Evolutionary conservation across 2,797 vertebrate species (phyloP).

Genomic region (Malurus splendens): DNA sequence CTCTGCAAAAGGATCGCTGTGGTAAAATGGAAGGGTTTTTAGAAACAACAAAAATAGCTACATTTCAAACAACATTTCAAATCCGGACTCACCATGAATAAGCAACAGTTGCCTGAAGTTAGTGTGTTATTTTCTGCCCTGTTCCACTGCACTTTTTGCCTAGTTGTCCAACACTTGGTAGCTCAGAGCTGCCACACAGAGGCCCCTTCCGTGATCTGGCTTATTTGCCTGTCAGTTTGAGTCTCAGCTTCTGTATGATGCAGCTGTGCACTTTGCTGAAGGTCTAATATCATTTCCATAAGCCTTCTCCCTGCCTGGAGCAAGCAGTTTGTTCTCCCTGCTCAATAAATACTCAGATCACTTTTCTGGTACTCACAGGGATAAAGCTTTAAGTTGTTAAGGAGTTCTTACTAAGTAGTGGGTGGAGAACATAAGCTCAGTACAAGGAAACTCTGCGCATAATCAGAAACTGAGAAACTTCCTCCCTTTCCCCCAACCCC

Average conservation of each 20-base stretch:
- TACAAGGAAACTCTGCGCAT: conserved; percentile 84
- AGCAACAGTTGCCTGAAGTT: conserved; percentile 75
- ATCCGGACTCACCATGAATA: conserved; percentile 79
- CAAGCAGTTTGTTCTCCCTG: conserved; percentile 51
- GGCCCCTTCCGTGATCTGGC: conserved; percentile 72
- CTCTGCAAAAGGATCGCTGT: conserved; percentile 3
- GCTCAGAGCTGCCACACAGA: conserved; percentile 78
- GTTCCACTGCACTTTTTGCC: conserved; percentile 79
- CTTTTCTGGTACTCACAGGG: conserved; percentile 57
- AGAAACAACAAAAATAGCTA: conserved; percentile 44
- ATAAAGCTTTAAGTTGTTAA: conserved; percentile 64
- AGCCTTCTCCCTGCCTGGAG: conserved; percentile 52
- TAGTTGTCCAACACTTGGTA: conserved; percentile 71
- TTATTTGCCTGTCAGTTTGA: conserved; percentile 78
- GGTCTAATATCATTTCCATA: conserved; percentile 66
- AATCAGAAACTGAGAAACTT: conserved; percentile 89
- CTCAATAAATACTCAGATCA: conserved; percentile 56
- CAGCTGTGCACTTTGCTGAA: conserved; percentile 85
- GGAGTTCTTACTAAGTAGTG: conserved; percentile 76
- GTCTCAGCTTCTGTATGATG: conserved; percentile 77
- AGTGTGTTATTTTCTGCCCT: conserved; percentile 80
- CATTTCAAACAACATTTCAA: conserved; percentile 62
- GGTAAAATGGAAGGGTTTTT: conserved; percentile 39
- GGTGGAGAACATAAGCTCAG: conserved; percentile 83
- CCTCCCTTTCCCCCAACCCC: conserved; percentile 76